These are phyloP conservation scores for Eulemur rufifrons DNA, from an alignment of 2,113 vertebrate species.

Conservation along the genomic window DNA sequence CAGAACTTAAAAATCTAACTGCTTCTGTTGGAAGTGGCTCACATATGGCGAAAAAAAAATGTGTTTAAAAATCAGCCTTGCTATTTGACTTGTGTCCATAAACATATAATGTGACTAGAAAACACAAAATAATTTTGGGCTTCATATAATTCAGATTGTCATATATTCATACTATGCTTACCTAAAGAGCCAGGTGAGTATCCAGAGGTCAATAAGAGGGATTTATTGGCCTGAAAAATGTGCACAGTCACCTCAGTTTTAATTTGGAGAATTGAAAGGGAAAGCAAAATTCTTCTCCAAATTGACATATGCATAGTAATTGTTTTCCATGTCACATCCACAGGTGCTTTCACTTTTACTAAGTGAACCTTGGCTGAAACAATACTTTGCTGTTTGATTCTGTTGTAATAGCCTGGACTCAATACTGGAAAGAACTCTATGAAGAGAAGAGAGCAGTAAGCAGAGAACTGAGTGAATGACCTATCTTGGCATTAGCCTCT, in stretches of 20 bases:
- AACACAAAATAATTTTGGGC: neutral
- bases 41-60: neutral
- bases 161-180: neutral
- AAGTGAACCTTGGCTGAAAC: constrained; percentile 10
- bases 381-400: constrained; percentile 27
- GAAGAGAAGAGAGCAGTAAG: neutral
- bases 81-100: neutral
- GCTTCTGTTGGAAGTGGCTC: neutral
- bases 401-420: neutral
- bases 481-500: neutral
- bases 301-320: neutral
- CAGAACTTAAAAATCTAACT: neutral
- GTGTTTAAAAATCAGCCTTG: neutral
- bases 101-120: neutral
- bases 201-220: neutral
- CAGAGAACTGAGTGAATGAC: neutral
- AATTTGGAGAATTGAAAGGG: neutral
- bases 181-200: neutral
- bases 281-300: neutral
- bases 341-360: neutral
- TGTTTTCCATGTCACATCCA: neutral
- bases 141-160: neutral
- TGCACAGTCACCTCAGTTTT: neutral
- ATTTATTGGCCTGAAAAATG: neutral
- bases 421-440: neutral